Conservation (phyloP, 1,140 invertebrate species). For the Leptinotarsa texana region DNA sequence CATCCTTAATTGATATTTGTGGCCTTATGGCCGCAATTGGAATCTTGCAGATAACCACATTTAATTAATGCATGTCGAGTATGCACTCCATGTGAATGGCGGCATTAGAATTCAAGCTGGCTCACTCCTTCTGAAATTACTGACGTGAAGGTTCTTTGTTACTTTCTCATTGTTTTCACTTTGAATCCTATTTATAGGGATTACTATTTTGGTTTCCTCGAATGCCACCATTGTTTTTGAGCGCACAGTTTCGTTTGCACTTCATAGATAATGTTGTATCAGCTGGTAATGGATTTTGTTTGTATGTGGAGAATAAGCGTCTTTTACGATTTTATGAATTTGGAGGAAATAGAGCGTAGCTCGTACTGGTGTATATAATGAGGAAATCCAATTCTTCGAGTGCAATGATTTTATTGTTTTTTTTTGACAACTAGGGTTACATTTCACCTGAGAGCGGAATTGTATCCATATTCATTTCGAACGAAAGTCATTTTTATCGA, state of each 20-base stretch:
- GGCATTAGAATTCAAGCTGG: constrained; percentile 10
- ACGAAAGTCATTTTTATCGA: no score
- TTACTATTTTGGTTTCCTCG: constrained; percentile 12
- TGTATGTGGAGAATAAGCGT: not conserved
- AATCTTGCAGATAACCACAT: constrained; percentile 56
- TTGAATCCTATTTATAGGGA: constrained; percentile 2
- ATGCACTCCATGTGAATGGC: constrained; percentile 34
- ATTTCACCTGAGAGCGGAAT: no score
- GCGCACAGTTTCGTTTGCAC: constrained; percentile 11
- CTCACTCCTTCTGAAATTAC: constrained; percentile 27
- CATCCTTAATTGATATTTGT: constrained; percentile 57
- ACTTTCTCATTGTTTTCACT: not conserved
- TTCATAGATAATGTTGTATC: constrained; percentile 11
- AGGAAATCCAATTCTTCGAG: no score
- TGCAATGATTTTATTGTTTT: no score
- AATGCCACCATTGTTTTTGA: not conserved
- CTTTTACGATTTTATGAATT: not conserved
- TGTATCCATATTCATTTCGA: no score
- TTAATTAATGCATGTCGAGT: constrained; percentile 54
- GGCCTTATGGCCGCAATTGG: constrained; percentile 53
- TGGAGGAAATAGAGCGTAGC: no score
- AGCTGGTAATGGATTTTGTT: not conserved
- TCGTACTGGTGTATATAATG: no score
- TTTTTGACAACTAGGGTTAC: no score
- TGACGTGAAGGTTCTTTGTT: constrained; percentile 31